Base-by-base conservation (phyloP, 2,113 vertebrate species). In the Muntiacus reevesi region DNA sequence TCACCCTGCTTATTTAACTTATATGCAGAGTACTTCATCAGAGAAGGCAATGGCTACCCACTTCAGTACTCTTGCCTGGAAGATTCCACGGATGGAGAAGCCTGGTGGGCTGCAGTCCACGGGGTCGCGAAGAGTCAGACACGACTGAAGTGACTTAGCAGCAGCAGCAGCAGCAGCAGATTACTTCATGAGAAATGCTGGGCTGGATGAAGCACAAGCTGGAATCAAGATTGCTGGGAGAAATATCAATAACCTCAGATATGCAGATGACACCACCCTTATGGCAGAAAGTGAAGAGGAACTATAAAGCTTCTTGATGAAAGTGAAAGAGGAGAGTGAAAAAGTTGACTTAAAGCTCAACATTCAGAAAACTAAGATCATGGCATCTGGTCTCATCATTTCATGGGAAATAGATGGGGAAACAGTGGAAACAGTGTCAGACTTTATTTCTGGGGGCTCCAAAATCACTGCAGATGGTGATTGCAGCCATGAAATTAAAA, bases 361-460 rank as follows among this genome's bases (percentile, higher is more conserved):
- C 7, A 64, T 17, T 64, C n/a, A 71, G 17, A 71, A 71, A 71
- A 71, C 64, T 11, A 71, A 71, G n/a, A 71, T 36, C 64, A 71
- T 21, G n/a, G 17, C 64, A 36, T 71, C 64, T 36, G 17, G 1
- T 71, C n/a, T 0, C n/a, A 36, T 71, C 64, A 71, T 19, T 71
- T 71, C 64, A 71, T 21, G n/a, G n/a, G 9, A 21, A 12, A 71
- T 36, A 36, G 17, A 71, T 36, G 64, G 64, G 17, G 17, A 71
- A 71, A 71, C 17, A 67, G 2, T 21, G 8, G n/a, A 67, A 67
- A 67, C 2, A 2, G n/a, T 36, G 17, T 1, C 4, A 36, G 8
- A 36, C 2, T 67, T 36, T 21, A 21, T 36, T 36, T 36, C 16
- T 21, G 0, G 2, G 4, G 64, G 17, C 17, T 36, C n/a, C 64